Conservation (phyloP, 1,140 invertebrate genomes). For the Mactra quadrangularis region DNA sequence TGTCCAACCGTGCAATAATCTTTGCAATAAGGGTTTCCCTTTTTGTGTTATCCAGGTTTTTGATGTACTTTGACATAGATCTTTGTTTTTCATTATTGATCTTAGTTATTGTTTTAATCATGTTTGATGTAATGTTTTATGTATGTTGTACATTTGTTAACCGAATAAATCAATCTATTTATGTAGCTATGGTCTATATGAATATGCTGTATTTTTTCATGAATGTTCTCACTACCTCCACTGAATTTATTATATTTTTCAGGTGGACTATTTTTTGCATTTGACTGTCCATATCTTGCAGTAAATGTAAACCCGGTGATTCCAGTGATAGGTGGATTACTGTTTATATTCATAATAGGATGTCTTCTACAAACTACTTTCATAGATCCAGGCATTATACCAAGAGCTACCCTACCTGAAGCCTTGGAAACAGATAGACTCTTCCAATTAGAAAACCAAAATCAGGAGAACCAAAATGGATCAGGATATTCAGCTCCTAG, state of each 20-base stretch:
- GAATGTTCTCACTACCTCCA: neutral
- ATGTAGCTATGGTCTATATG: too few species aligned
- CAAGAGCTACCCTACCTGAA: conserved; percentile 49
- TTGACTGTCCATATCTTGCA: conserved; percentile 55
- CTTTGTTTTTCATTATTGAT: too few species aligned
- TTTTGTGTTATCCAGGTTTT: too few species aligned
- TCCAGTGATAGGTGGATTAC: conserved; percentile 53
- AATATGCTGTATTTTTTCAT: too few species aligned
- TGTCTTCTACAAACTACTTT: conserved; percentile 47
- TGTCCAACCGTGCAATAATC: too few species aligned
- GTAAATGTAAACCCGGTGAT: conserved; percentile 53
- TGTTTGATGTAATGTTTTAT: too few species aligned
- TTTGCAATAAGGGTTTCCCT: too few species aligned
- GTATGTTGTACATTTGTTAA: too few species aligned
- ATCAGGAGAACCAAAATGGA: conserved; percentile 23
- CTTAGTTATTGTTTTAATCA: too few species aligned
- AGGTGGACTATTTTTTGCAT: conserved; percentile 58
- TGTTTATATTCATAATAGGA: conserved; percentile 56
- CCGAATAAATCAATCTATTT: too few species aligned
- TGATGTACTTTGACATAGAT: too few species aligned
- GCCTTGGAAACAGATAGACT: conserved; percentile 52
- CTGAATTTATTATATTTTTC: neutral
- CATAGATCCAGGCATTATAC: conserved; percentile 60
- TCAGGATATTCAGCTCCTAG: conserved; percentile 37
- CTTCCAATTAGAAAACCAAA: conserved; percentile 42